A percentile compares a stretch with the other conserved stretches of the same genome.
phyloP scores from a whole-genome alignment of 1,140 invertebrate species.

The Cydia amplana region DNA sequence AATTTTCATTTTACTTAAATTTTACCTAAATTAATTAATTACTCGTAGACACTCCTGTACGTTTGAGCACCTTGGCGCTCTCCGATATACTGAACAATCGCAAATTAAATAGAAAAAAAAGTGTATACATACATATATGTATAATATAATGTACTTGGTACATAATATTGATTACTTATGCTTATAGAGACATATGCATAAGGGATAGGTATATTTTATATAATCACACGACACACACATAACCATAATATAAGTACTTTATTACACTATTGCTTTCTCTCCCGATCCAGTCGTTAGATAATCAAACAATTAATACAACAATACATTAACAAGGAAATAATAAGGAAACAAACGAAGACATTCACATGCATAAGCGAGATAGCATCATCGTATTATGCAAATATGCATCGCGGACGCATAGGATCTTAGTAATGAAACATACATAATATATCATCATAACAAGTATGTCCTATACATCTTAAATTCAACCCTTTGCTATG shows the following conservation, averaged over 20 bases:
- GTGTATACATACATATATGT: too few relatives aligned
- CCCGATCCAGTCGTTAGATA: neutral
- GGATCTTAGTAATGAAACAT: neutral
- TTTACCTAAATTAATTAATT: too few relatives aligned
- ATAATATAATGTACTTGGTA: too few relatives aligned
- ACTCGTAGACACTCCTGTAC: too few relatives aligned
- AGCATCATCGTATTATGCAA: neutral
- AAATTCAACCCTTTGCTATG: neutral
- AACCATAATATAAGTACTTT: neutral
- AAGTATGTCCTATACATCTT: neutral
- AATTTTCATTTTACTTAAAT: too few relatives aligned
- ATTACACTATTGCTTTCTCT: neutral
- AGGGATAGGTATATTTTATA: neutral
- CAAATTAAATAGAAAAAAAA: too few relatives aligned
- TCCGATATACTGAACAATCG: too few relatives aligned
- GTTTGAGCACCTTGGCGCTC: too few relatives aligned
- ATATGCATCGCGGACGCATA: slow-evolving; percentile 6
- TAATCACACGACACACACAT: neutral
- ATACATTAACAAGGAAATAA: slow-evolving; percentile 1
- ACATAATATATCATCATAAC: neutral
- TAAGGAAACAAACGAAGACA: neutral
- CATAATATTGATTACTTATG: too few relatives aligned
- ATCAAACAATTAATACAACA: slow-evolving; percentile 4
- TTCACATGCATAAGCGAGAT: neutral
- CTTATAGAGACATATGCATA: too few relatives aligned